Evolutionary conservation across 2,888 invertebrate species (phyloP).

Genomic region (Baronia brevicornis): DNA sequence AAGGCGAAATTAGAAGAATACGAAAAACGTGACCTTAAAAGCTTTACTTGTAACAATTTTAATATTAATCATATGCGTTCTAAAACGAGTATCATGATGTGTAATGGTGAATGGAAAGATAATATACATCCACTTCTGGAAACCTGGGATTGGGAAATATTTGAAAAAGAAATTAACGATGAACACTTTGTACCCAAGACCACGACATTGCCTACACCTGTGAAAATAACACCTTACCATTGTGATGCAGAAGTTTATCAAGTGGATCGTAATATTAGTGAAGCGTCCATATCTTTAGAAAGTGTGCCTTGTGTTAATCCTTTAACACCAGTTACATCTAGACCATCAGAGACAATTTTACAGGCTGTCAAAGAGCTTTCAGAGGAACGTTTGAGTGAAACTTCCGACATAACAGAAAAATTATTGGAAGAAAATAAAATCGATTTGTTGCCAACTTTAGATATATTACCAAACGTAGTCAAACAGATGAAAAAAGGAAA

Average conservation of each 20-base stretch:
- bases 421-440: conserved; percentile 71
- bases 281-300: conserved; percentile 74
- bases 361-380: conserved; percentile 71
- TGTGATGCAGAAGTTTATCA: conserved; percentile 70
- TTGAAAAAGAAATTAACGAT: conserved; percentile 73
- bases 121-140: conserved; percentile 78
- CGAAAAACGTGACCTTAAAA: conserved; percentile 67
- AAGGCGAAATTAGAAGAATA: conserved; percentile 61
- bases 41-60: conserved; percentile 62
- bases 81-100: conserved; percentile 67
- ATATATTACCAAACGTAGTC: conserved; percentile 78
- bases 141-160: conserved; percentile 78
- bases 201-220: conserved; percentile 61
- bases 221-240: conserved; percentile 63
- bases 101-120: conserved; percentile 76
- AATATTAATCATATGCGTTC: conserved; percentile 69
- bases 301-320: conserved; percentile 78
- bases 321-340: conserved; percentile 70
- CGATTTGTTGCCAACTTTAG: conserved; percentile 76
- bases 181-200: conserved; percentile 65
- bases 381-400: conserved; percentile 73
- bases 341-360: conserved; percentile 61
- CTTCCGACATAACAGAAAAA: conserved; percentile 77
- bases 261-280: conserved; percentile 66
- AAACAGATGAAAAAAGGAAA: conserved; percentile 77